A percentile compares a stretch with the other conserved stretches of the same genome.
Evolutionary conservation across 1,140 invertebrate genomes (phyloP).

Genomic region (Diorhabda elongata): DNA sequence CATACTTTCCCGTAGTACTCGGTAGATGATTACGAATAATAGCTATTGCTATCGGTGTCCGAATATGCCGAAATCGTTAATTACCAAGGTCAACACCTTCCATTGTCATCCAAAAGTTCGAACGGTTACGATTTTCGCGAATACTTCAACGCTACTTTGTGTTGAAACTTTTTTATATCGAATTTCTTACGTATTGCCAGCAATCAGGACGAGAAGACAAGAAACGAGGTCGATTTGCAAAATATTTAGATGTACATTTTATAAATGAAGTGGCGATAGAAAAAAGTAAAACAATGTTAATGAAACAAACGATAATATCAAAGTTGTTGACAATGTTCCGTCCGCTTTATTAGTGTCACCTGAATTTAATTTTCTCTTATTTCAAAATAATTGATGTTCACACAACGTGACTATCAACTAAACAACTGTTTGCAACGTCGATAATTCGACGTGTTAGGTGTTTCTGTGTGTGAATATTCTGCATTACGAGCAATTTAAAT

Average conservation of each 20-base stretch:
- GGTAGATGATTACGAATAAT: constrained; percentile 24
- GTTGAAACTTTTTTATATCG: too few species aligned
- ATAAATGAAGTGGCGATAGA: too few species aligned
- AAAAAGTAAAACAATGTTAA: too few species aligned
- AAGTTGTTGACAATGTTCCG: neutral
- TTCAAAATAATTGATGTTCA: constrained; percentile 1
- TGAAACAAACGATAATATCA: neutral
- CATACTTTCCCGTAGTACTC: neutral
- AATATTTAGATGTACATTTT: too few species aligned
- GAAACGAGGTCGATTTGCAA: too few species aligned
- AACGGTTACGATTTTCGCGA: too few species aligned
- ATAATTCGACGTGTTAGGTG: neutral
- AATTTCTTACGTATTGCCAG: too few species aligned
- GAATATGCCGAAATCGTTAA: constrained; percentile 13
- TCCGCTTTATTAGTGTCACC: neutral
- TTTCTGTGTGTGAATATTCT: neutral
- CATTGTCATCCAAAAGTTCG: neutral
- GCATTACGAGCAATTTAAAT: too few species aligned
- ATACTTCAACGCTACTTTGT: too few species aligned
- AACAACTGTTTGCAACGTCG: neutral
- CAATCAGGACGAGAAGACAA: too few species aligned
- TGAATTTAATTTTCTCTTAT: constrained; percentile 1
- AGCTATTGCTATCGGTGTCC: neutral
- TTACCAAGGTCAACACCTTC: constrained; percentile 18
- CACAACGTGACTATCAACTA: neutral